Evolutionary conservation across 1,140 invertebrate species (phyloP), one percentile per base, ranked within the genome.

Genomic region (Diploscapter pachys): DNA sequence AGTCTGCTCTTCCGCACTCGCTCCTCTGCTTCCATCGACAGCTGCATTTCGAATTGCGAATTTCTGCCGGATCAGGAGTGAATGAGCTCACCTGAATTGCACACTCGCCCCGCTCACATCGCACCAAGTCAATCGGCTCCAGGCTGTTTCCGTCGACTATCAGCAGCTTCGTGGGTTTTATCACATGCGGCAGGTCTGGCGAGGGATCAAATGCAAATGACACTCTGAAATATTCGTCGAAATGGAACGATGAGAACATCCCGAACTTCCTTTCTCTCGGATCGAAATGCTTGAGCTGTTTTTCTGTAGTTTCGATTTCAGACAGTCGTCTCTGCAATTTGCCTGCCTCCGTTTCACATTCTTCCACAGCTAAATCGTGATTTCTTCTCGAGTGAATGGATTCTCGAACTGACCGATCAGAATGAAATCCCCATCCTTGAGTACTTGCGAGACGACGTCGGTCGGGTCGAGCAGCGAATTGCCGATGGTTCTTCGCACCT

Each of bases 81-180:
- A 54, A 54, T 76, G 9, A 66, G 48, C 71, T 66, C 8, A 79
- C 78, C 64, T 79, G 59, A 55, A 80, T 77, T 4, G 68, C 51
- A 70, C 80, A 81, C 13, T 79, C 71, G 71, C 82, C 82, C 13
- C 80, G 74, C 31, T 80, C 79, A 63, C 82, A 83, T 50, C 80
- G 72, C 4, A 83, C 80, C n/a, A 83, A 74, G 76, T 83, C 82
- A 31, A 71, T 63, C 5, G 80, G 67, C 8, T 65, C 70, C 11
- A 83, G 73, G 63, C 70, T 78, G 63, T 83, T 76, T 61, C 82
- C 82, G 57, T 83, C 82, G 61, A 83, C 68, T 31, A 82, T 63
- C 8, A 83, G 59, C 0, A 76, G 53, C 55, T 50, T 76, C 3
- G 75, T 70, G 4, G 75, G 75, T 1, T 50, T 76, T 3, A 63